Evolutionary conservation across 2,888 invertebrate species (phyloP).

Genomic region (Trichogramma dendrolimi): DNA sequence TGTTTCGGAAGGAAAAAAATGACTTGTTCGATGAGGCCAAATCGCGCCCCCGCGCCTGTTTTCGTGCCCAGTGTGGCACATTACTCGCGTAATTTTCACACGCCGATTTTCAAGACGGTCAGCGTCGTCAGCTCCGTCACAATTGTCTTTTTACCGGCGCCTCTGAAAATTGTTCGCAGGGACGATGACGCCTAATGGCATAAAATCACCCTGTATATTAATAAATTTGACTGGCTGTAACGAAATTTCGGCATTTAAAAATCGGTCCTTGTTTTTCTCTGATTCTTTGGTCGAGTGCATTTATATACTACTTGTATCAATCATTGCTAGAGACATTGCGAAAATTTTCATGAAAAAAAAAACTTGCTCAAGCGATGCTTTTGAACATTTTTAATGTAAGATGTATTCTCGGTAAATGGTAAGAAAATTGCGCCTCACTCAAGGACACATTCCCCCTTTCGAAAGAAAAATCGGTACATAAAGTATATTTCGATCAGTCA

Average conservation of each 20-base stretch:
- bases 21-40: constrained; percentile 45
- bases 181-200: not conserved
- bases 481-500: no score
- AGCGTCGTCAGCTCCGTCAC: constrained; percentile 44
- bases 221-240: not conserved
- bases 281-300: not conserved
- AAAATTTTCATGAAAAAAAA: no score
- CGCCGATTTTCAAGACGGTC: constrained; percentile 45
- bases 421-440: no score
- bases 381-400: no score
- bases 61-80: constrained; percentile 40
- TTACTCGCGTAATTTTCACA: constrained; percentile 44
- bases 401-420: no score
- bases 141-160: constrained; percentile 43
- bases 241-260: not conserved
- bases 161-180: constrained; percentile 40
- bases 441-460: no score
- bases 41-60: constrained; percentile 33
- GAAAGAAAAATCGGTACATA: no score
- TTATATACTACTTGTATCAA: constrained; percentile 6
- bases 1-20: constrained; percentile 31
- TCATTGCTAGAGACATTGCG: not conserved
- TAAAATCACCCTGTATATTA: not conserved
- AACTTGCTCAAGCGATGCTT: no score
- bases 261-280: not conserved